Percentiles rank a stretch among this genome's conserved stretches.
Conservation (phyloP, 2,113 vertebrate species). For the Dicaeum eximium region DNA sequence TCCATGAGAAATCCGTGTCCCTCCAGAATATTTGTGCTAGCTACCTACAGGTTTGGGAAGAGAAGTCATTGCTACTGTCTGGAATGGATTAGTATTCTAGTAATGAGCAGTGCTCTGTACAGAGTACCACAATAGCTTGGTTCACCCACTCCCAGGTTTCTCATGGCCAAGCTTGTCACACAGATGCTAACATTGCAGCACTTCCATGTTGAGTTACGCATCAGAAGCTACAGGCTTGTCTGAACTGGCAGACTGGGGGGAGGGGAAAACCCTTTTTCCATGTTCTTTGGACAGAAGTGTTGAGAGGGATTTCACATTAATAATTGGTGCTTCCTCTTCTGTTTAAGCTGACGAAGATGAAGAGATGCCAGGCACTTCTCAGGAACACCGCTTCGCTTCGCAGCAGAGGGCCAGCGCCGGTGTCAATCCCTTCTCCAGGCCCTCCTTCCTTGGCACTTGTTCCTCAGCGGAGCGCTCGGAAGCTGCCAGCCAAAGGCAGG, state of each 20-base stretch:
- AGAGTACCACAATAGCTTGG: not conserved
- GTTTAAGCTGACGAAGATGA: slow-evolving; percentile 75
- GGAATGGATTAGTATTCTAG: not conserved
- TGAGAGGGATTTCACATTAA: not conserved
- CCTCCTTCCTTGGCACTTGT: slow-evolving; percentile 37
- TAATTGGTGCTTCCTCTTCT: slow-evolving; percentile 54
- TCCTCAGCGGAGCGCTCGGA: slow-evolving; percentile 56
- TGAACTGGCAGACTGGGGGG: not conserved
- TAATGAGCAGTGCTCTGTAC: not conserved
- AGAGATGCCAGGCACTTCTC: slow-evolving; percentile 66
- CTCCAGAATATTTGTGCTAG: not conserved
- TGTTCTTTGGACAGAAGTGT: not conserved
- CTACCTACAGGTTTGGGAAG: not conserved
- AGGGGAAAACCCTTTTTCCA: not conserved
- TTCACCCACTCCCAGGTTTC: not conserved
- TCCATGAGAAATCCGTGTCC: not conserved
- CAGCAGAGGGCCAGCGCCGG: slow-evolving; percentile 29
- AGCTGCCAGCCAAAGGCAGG: slow-evolving; percentile 55
- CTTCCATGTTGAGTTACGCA: not conserved
- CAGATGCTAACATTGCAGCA: not conserved
- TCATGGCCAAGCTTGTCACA: not conserved
- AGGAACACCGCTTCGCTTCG: not conserved
- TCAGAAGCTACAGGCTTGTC: not conserved
- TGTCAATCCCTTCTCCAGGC: slow-evolving; percentile 30
- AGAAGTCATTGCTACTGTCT: not conserved